Evolutionary conservation across 2,113 vertebrate genomes (phyloP).

Genomic region (Excalfactoria chinensis): DNA sequence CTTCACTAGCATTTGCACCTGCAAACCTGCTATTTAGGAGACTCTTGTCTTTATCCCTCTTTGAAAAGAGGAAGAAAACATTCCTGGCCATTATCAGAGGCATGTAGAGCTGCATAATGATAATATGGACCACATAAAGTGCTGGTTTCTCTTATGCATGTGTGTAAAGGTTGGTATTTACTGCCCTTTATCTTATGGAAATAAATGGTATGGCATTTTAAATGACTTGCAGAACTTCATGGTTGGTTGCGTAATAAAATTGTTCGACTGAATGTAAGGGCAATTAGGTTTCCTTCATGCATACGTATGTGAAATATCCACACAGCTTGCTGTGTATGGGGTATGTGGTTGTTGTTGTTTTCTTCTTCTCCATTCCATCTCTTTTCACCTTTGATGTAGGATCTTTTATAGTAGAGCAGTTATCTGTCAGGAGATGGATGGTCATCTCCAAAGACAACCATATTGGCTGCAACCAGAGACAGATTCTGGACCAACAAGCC

Average conservation of each 20-base stretch:
- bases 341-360: background rate
- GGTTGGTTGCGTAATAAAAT: background rate
- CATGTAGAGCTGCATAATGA: constrained; percentile 19
- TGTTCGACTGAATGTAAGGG: background rate
- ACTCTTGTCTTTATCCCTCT: background rate
- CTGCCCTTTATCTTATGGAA: constrained; percentile 36
- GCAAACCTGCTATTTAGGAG: constrained; percentile 24
- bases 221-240: constrained; percentile 23
- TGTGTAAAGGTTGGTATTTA: constrained; percentile 57
- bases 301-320: background rate
- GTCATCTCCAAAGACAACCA: background rate
- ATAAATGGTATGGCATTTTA: constrained; percentile 10
- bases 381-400: background rate
- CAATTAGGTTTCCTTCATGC: background rate
- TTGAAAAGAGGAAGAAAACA: constrained; percentile 25
- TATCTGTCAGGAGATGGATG: background rate
- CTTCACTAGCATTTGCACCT: background rate
- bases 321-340: background rate
- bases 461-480: background rate
- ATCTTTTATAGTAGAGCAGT: background rate
- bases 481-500: background rate
- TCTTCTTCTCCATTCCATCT: background rate
- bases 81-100: constrained; percentile 36
- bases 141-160: constrained; percentile 6
- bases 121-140: background rate